These are phyloP conservation scores for Hybos culiciformis DNA, from an alignment of 2,888 invertebrate species.

Conservation along the genomic window DNA sequence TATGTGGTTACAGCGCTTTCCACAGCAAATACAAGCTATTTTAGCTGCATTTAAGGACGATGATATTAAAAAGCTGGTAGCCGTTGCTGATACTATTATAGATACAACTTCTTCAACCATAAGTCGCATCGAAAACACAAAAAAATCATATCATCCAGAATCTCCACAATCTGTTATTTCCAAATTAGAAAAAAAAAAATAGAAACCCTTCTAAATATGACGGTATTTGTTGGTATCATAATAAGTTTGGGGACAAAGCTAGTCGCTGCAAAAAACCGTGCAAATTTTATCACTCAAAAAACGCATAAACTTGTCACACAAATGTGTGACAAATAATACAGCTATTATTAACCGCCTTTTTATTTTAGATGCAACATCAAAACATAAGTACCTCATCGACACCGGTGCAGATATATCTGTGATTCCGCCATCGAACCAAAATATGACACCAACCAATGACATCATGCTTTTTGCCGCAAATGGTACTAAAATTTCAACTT, in stretches of 20 bases:
- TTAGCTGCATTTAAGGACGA: slow-evolving; percentile 9
- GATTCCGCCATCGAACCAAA: slow-evolving; percentile 2
- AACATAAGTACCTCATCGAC: slow-evolving; percentile 2
- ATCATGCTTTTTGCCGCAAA: slow-evolving; percentile 6
- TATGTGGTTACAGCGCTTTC: slow-evolving; percentile 8
- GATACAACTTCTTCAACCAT: slow-evolving; percentile 1
- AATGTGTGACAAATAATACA: not conserved
- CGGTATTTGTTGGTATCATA: not conserved
- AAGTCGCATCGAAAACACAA: not conserved
- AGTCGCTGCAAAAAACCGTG: not conserved
- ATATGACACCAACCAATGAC: not conserved
- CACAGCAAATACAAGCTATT: slow-evolving; percentile 8
- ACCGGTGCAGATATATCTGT: slow-evolving; percentile 13
- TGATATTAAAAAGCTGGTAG: slow-evolving; percentile 6
- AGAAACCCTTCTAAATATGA: no score
- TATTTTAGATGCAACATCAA: not conserved
- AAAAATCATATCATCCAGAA: not conserved
- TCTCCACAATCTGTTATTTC: not conserved
- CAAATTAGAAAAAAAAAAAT: no score
- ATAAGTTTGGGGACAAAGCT: not conserved
- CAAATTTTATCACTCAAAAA: not conserved
- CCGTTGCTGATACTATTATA: slow-evolving; percentile 10
- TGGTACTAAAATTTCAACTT: slow-evolving; percentile 3
- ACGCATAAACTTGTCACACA: not conserved
- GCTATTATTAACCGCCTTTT: not conserved